Evolutionary conservation across 1,140 invertebrate species (phyloP).

Genomic region (Berghia stephanieae): DNA sequence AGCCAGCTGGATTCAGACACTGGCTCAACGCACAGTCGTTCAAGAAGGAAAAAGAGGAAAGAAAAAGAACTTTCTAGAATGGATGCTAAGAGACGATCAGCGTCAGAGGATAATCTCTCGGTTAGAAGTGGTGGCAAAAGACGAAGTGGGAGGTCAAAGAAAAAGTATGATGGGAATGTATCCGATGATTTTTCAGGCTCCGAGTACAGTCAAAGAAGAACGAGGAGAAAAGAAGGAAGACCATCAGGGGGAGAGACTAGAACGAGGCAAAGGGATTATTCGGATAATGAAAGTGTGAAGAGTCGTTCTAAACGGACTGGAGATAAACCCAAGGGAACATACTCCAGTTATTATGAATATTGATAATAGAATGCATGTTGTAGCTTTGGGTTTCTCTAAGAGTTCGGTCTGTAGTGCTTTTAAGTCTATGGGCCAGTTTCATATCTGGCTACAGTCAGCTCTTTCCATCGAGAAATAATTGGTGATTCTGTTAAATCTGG

Average conservation of each 20-base stretch:
- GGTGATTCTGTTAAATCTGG: too few relatives aligned
- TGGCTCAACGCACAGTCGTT: not conserved
- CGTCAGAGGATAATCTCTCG: too few relatives aligned
- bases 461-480: too few relatives aligned
- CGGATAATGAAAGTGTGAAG: slow-evolving; percentile 19
- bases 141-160: not conserved
- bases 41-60: not conserved
- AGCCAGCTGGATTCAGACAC: not conserved
- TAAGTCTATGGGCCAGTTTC: too few relatives aligned
- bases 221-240: not conserved
- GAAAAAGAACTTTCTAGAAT: not conserved
- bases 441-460: too few relatives aligned
- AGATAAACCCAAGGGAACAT: slow-evolving; percentile 22
- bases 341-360: slow-evolving; percentile 33
- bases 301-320: slow-evolving; percentile 5
- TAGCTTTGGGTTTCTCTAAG: too few relatives aligned
- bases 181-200: slow-evolving; percentile 9
- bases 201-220: too few relatives aligned
- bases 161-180: not conserved
- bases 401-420: too few relatives aligned
- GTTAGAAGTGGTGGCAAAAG: too few relatives aligned
- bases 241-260: not conserved
- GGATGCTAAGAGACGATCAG: too few relatives aligned
- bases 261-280: not conserved
- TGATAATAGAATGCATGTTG: too few relatives aligned